A percentile compares a stretch with the other conserved stretches of the same genome.
These are phyloP conservation scores for Drosophila santomea DNA, from an alignment of 1,140 invertebrate species.

Conservation along the genomic window DNA sequence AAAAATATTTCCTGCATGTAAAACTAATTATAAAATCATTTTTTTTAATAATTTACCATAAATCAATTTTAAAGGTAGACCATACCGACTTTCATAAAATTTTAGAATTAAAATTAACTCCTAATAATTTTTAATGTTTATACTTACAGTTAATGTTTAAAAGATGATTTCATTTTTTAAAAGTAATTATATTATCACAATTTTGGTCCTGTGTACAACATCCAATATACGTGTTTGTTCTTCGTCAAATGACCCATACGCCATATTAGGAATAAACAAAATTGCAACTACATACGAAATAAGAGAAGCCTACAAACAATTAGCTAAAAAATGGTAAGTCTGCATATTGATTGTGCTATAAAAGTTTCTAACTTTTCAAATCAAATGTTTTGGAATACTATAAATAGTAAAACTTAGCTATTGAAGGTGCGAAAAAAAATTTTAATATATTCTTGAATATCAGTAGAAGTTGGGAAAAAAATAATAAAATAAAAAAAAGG, in stretches of 20 bases:
- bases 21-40: no score
- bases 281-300: conserved; percentile 5
- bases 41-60: no score
- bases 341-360: no score
- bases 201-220: background rate
- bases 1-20: no score
- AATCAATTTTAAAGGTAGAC: no score
- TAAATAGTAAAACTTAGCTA: background rate
- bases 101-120: no score
- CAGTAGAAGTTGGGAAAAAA: background rate
- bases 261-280: background rate
- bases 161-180: background rate
- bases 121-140: background rate
- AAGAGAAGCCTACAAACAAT: background rate
- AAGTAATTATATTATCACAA: background rate
- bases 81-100: no score
- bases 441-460: background rate
- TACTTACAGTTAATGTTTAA: background rate
- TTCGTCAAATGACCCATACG: background rate
- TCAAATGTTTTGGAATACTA: background rate
- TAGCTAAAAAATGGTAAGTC: conserved; percentile 5
- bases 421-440: no score
- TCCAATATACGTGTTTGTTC: background rate
- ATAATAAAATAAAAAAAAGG: no score
- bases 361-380: no score